phyloP scores from a whole-genome alignment of 2,113 vertebrate genomes.

The Psittacus erithacus region DNA sequence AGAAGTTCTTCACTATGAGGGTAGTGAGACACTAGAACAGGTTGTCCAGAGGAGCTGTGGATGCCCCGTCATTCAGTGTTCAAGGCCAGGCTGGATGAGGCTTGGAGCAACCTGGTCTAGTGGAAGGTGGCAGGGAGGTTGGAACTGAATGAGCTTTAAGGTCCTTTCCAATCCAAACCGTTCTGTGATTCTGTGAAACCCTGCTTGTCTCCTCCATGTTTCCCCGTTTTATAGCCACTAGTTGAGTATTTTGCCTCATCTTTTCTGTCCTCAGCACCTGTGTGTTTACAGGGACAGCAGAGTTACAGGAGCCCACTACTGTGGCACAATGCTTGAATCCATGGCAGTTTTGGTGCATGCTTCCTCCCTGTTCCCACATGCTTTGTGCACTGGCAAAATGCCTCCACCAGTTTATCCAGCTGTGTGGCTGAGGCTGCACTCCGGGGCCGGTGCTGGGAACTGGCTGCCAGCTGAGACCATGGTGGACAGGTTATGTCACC shows the following conservation, averaged over 20 bases:
- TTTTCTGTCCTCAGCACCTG: accelerated
- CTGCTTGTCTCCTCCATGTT: not conserved
- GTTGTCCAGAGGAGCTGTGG: not conserved
- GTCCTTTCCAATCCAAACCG: not conserved
- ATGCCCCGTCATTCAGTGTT: not conserved
- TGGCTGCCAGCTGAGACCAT: not conserved
- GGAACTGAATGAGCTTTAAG: not conserved
- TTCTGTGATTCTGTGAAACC: not conserved
- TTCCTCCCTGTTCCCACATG: not conserved
- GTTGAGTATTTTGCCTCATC: not conserved
- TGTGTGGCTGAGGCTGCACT: accelerated
- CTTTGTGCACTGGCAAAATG: not conserved
- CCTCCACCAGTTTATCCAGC: not conserved
- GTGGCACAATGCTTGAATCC: accelerated
- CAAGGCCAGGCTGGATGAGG: not conserved
- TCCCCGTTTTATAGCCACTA: not conserved
- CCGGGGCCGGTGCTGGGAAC: not conserved
- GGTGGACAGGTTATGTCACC: slow-evolving; percentile 11
- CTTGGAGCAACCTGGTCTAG: not conserved
- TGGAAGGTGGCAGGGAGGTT: not conserved
- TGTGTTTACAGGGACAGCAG: not conserved
- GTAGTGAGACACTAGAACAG: not conserved
- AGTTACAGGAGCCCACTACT: not conserved
- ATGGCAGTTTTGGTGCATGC: accelerated
- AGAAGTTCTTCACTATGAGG: not conserved